Evolutionary conservation across 2,113 vertebrate genomes (phyloP).

Genomic region (Mormyrus lacerda): DNA sequence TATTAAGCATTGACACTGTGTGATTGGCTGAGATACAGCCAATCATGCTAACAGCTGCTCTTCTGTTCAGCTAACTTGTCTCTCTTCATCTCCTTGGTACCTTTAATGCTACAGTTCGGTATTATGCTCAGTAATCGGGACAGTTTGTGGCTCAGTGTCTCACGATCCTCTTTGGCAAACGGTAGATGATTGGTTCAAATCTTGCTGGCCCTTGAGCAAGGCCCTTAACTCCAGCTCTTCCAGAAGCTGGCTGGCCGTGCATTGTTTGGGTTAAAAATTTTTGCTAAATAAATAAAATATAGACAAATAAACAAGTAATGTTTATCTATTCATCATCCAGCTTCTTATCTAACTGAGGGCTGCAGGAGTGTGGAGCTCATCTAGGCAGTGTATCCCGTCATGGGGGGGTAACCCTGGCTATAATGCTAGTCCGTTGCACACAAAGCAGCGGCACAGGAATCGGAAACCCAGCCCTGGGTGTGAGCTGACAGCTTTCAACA

Average conservation of each 20-base stretch:
- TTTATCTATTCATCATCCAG: background rate
- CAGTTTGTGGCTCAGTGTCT: background rate
- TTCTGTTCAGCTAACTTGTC: background rate
- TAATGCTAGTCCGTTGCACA: background rate
- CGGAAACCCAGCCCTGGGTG: background rate
- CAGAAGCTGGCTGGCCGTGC: background rate
- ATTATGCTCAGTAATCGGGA: background rate
- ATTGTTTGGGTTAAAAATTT: background rate
- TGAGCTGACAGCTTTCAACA: background rate
- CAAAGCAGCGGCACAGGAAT: background rate
- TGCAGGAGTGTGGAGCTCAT: background rate
- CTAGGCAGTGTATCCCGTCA: background rate
- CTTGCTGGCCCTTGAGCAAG: background rate
- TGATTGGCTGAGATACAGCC: background rate
- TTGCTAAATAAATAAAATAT: background rate
- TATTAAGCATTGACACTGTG: background rate
- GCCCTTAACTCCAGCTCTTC: background rate
- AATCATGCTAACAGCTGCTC: background rate
- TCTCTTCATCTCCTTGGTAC: background rate
- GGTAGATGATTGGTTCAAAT: background rate
- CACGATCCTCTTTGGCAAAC: background rate
- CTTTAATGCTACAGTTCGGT: background rate
- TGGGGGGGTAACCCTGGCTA: background rate
- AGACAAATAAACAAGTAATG: background rate
- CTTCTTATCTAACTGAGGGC: background rate